Evolutionary conservation across 2,888 invertebrate genomes (phyloP), one percentile per base, ranked within the genome.

Genomic region (Coleophora deauratella): DNA sequence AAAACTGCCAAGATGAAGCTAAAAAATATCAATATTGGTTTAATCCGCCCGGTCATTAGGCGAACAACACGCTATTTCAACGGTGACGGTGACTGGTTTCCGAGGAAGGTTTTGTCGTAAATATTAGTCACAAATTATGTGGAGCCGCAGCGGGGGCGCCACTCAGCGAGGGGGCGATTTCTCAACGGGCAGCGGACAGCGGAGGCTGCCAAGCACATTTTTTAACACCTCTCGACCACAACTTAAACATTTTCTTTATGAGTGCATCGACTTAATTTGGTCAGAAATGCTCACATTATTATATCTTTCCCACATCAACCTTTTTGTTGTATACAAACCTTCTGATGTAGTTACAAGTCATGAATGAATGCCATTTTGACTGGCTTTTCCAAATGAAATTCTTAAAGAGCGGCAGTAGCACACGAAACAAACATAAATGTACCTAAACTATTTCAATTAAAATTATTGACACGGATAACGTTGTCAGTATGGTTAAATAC

Each of bases 101-200:
- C 52, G 63, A 57, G 69, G 65, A 72, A 70, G 72, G 75, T 69
- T 68, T 78, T 73, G 70, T 81, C 78, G 74, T 81, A 81, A 81
- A 82, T 81, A 80, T 81, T 72, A 72, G 72, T 71, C 62, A 73
- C 76, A 78, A 80, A 74, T 80, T 80, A 77, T 75, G 70, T 63
- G 65, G 63, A 65, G 59, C 66, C 81, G 37, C 82, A 78, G 81
- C 82, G 71, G 82, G 81, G 58, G 75, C 65, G 62, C 60, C 60
- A 62, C 82, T 61, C 84, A 77, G 84, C 80, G 66, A 76, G 81
- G 77, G 82, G 81, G 67, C 84, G 70, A 84, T 82, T 80, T 81
- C 75, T 84, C 84, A 80, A 74, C 72, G 63, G 62, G 60, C 21
- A 21, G 62, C 68, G 70, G 72, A 76, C 77, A 77, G 69, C 59